Conservation (phyloP, 1,140 invertebrate species). For the Drosophila bifasciata region DNA sequence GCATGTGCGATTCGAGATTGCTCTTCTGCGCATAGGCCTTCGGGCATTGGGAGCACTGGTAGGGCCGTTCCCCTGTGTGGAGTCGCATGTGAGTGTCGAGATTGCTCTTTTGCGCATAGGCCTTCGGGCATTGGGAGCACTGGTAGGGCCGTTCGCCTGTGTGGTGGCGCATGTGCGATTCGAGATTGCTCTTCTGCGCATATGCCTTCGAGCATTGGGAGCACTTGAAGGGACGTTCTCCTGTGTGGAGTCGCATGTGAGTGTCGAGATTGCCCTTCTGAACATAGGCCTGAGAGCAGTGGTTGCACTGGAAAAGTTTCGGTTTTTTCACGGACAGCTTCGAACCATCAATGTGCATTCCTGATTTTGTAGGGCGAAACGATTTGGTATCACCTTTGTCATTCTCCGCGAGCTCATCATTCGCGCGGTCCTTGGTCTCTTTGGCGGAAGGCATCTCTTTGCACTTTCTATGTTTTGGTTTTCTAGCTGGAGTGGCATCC, state of each 20-base stretch:
- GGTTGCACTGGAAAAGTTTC: background rate
- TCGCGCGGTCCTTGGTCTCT: too few relatives aligned
- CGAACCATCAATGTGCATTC: background rate
- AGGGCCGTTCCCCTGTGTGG: constrained; percentile 1
- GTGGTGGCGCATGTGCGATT: background rate
- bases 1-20: too few relatives aligned
- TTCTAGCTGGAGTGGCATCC: too few relatives aligned
- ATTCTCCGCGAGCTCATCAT: too few relatives aligned
- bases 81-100: background rate
- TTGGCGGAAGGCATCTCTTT: too few relatives aligned
- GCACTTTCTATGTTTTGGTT: too few relatives aligned
- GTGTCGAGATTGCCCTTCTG: background rate
- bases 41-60: too few relatives aligned
- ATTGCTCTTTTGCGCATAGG: background rate
- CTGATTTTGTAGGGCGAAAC: background rate
- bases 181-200: constrained; percentile 11
- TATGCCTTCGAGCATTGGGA: constrained; percentile 7
- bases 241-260: constrained; percentile 10
- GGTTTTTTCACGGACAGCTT: background rate
- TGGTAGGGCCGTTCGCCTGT: background rate
- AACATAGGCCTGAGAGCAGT: background rate
- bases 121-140: background rate
- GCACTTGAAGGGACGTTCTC: constrained; percentile 14
- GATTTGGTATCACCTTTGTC: background rate
- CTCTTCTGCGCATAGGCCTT: too few relatives aligned